Percentiles rank a stretch among this genome's conserved stretches.
These are phyloP conservation scores for Myoxocephalus aenaeus DNA, from an alignment of 2,797 vertebrate genomes.

Conservation along the genomic window DNA sequence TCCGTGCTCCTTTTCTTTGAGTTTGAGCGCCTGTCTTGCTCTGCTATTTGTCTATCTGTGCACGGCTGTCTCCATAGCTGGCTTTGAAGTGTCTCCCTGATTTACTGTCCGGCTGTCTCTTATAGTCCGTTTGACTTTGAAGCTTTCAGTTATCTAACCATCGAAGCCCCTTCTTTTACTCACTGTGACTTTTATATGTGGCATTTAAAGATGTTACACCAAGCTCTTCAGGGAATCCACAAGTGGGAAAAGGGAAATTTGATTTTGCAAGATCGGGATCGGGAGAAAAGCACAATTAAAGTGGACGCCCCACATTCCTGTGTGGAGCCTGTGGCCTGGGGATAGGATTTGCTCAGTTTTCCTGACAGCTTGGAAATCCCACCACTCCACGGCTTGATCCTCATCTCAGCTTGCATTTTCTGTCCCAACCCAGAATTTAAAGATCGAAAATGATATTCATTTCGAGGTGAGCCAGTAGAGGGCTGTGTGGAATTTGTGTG, in stretches of 20 bases:
- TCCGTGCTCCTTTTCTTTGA: constrained; percentile 47
- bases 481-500: constrained; percentile 29
- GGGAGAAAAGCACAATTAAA: constrained; percentile 75
- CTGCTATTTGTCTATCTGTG: constrained; percentile 40
- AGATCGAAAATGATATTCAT: constrained; percentile 67
- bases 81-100: constrained; percentile 74
- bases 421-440: constrained; percentile 61
- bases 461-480: constrained; percentile 31
- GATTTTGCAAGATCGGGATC: constrained; percentile 74
- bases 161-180: constrained; percentile 53
- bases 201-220: constrained; percentile 64
- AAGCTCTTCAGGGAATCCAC: constrained; percentile 66
- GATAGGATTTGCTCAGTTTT: constrained; percentile 78
- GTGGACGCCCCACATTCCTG: constrained; percentile 74
- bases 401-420: constrained; percentile 72
- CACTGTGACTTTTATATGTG: constrained; percentile 59
- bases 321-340: constrained; percentile 75
- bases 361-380: constrained; percentile 75
- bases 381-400: constrained; percentile 72
- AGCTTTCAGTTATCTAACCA: constrained; percentile 64
- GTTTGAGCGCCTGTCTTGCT: constrained; percentile 47
- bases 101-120: constrained; percentile 75
- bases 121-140: constrained; percentile 71
- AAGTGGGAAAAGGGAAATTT: constrained; percentile 79
- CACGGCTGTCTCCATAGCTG: constrained; percentile 53